Evolutionary conservation across 2,113 vertebrate genomes (phyloP).

Genomic region (Elaphurus davidianus): DNA sequence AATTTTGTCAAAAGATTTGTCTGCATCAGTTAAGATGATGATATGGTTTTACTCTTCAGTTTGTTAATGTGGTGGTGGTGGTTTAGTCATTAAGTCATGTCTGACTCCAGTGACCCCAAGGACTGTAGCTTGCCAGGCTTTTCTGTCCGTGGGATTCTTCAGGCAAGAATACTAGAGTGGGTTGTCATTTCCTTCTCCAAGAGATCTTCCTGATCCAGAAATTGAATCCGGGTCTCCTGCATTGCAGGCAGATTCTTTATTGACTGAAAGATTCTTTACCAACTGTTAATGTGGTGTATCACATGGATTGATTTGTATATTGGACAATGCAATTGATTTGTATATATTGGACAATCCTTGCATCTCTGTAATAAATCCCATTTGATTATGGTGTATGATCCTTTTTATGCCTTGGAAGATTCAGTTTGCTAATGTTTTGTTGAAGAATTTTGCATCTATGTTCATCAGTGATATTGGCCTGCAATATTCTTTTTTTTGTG

Average conservation of each 20-base stretch:
- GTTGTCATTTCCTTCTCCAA: neutral
- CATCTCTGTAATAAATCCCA: neutral
- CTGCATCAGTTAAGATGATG: neutral
- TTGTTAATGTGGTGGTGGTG: neutral
- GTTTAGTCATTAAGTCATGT: neutral
- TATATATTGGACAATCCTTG: neutral
- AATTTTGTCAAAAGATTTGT: neutral
- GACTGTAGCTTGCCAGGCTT: neutral
- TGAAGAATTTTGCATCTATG: neutral
- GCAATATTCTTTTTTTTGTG: neutral
- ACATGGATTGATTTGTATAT: neutral
- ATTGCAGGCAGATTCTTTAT: neutral
- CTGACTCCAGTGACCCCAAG: accelerated
- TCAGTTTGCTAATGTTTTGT: neutral
- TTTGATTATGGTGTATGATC: neutral
- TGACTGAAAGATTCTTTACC: neutral
- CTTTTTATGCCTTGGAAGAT: neutral
- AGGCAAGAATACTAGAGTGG: neutral
- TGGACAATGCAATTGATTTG: neutral
- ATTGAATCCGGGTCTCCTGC: neutral
- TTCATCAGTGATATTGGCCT: neutral
- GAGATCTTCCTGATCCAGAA: neutral
- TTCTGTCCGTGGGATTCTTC: neutral
- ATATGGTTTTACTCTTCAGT: neutral
- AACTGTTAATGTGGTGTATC: neutral